A percentile compares a stretch with the other conserved stretches of the same genome.
Conservation (phyloP, 2,888 invertebrate species). For the Colletes collaris region DNA sequence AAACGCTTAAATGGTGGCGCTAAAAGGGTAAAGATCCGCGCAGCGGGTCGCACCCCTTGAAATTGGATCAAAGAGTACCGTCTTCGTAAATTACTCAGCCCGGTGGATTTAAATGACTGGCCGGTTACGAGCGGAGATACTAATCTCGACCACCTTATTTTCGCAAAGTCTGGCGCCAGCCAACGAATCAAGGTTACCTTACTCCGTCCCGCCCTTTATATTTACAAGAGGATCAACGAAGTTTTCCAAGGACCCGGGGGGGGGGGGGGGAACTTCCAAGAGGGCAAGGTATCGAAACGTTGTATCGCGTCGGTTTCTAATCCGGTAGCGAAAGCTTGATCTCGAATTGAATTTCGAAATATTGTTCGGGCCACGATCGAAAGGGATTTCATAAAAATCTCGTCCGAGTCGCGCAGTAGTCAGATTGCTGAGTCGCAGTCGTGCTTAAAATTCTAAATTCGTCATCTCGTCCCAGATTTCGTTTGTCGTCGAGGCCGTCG, state of each 20-base stretch:
- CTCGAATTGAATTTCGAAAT: slow-evolving; percentile 1
- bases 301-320: no score
- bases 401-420: slow-evolving; percentile 16
- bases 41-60: slow-evolving; percentile 41
- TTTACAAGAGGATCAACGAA: no score
- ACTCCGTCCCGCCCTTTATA: neutral
- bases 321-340: no score
- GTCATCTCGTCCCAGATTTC: slow-evolving; percentile 55
- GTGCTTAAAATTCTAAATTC: slow-evolving; percentile 59
- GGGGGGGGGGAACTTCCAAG: slow-evolving; percentile 8
- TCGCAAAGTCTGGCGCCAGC: slow-evolving; percentile 38
- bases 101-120: slow-evolving; percentile 46
- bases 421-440: slow-evolving; percentile 21
- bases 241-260: slow-evolving; percentile 41
- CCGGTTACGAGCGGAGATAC: slow-evolving; percentile 24
- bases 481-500: slow-evolving; percentile 32
- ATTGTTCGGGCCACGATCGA: neutral
- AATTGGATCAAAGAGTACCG: slow-evolving; percentile 53
- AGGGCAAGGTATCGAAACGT: no score
- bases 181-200: slow-evolving; percentile 44
- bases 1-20: slow-evolving; percentile 51
- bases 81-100: slow-evolving; percentile 56
- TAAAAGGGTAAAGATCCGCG: slow-evolving; percentile 53
- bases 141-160: slow-evolving; percentile 41
- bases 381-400: neutral